A percentile compares a stretch with the other conserved stretches of the same genome.
Evolutionary conservation across 2,797 vertebrate genomes (phyloP).

Genomic region (Coregonus ussuriensis): DNA sequence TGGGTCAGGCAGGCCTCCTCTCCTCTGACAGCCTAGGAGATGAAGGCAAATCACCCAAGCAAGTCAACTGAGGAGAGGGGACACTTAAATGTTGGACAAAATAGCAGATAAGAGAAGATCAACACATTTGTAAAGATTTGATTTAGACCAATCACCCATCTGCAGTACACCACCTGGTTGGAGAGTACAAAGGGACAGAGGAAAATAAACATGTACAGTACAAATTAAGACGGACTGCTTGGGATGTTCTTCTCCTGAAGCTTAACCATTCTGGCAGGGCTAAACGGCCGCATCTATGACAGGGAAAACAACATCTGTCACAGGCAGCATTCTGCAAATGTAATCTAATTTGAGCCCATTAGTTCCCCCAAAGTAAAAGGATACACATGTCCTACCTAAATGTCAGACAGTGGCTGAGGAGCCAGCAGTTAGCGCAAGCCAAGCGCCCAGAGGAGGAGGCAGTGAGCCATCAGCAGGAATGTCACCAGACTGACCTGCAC

Average conservation of each 20-base stretch:
- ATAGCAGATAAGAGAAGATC: neutral
- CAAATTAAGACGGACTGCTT: constrained; percentile 21
- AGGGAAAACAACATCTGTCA: constrained; percentile 42
- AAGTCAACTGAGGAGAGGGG: neutral
- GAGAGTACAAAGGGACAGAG: neutral
- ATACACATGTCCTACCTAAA: constrained; percentile 51
- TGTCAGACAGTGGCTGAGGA: constrained; percentile 48
- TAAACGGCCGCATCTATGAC: constrained; percentile 5
- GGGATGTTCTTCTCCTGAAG: constrained; percentile 22
- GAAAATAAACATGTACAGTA: neutral
- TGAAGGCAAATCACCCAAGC: neutral
- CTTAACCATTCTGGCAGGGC: constrained; percentile 14
- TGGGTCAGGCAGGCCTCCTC: neutral
- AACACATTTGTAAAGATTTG: neutral
- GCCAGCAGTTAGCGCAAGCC: constrained; percentile 25
- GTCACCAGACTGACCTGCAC: constrained; percentile 28
- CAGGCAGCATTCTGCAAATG: constrained; percentile 34
- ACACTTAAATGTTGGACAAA: neutral
- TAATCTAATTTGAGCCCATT: constrained; percentile 48
- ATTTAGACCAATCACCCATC: neutral
- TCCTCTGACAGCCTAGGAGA: constrained; percentile 1
- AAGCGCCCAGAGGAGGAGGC: constrained; percentile 31
- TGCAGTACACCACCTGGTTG: neutral
- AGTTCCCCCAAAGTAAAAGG: constrained; percentile 43
- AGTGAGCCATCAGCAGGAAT: constrained; percentile 23